Conservation (phyloP, 2,113 vertebrate species). For the Pangasianodon gigas region DNA sequence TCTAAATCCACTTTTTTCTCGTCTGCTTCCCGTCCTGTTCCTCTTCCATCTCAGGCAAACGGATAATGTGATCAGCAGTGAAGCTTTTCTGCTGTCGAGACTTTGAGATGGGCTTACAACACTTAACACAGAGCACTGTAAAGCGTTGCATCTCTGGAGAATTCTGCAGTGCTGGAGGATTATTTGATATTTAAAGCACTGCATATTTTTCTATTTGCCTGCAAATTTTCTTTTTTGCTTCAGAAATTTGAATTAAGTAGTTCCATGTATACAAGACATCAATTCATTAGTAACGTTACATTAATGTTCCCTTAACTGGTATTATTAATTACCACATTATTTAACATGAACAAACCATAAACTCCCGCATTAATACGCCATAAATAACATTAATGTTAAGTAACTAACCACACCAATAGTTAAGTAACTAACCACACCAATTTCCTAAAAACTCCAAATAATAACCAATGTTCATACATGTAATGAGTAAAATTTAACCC, state of each 20-base stretch:
- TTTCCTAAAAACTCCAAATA: background rate
- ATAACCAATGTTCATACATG: background rate
- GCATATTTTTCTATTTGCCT: too few species aligned
- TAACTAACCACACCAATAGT: too few species aligned
- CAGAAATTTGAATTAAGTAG: background rate
- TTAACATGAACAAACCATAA: too few species aligned
- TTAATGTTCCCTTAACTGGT: too few species aligned
- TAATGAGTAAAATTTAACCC: background rate
- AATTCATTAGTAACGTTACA: too few species aligned
- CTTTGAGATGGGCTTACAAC: constrained; percentile 63
- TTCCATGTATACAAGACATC: too few species aligned
- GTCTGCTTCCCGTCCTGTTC: background rate
- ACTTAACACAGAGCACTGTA: constrained; percentile 38
- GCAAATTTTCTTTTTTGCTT: background rate
- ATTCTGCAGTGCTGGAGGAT: background rate
- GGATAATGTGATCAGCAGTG: constrained; percentile 44
- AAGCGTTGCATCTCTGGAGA: background rate
- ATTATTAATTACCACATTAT: too few species aligned
- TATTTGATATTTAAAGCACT: background rate
- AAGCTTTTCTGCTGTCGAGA: constrained; percentile 72
- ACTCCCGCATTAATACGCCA: too few species aligned
- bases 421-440: too few species aligned
- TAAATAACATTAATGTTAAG: too few species aligned
- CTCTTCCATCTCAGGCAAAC: constrained; percentile 37
- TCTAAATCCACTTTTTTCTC: background rate